Conservation (phyloP, 2,888 invertebrate genomes). For the Meliscaeva auricollis region DNA sequence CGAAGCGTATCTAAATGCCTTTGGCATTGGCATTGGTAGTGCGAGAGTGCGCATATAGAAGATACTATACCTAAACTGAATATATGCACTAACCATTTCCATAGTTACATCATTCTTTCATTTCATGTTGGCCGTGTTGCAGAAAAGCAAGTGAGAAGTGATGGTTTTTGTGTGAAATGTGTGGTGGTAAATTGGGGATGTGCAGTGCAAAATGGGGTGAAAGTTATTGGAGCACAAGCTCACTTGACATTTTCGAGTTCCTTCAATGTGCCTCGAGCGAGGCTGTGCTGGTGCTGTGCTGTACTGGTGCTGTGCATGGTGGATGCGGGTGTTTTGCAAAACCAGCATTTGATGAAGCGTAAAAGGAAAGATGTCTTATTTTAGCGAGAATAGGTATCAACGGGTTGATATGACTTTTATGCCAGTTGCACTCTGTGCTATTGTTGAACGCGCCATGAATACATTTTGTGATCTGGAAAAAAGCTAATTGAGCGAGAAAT, state of each 20-base stretch:
- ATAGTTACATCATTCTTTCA: slow-evolving; percentile 28
- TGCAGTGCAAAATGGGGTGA: slow-evolving; percentile 22
- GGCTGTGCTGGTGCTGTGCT: neutral
- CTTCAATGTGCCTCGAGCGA: slow-evolving; percentile 5
- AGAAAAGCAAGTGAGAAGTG: slow-evolving; percentile 7
- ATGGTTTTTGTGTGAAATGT: slow-evolving; percentile 32
- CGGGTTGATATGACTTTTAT: slow-evolving; percentile 16
- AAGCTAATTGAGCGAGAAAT: neutral
- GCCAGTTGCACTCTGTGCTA: neutral
- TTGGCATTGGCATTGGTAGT: slow-evolving; percentile 47
- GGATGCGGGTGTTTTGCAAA: neutral
- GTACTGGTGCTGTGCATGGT: neutral
- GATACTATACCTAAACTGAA: neutral
- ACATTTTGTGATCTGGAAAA: neutral
- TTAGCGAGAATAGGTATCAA: neutral
- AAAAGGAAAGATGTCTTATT: slow-evolving; percentile 6
- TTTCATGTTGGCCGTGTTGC: slow-evolving; percentile 6
- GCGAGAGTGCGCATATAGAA: neutral
- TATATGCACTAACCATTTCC: slow-evolving; percentile 20
- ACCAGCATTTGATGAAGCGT: slow-evolving; percentile 14
- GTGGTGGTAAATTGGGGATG: slow-evolving; percentile 39
- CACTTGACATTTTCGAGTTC: slow-evolving; percentile 36
- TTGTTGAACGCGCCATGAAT: neutral
- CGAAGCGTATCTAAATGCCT: slow-evolving; percentile 44
- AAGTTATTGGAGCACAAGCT: slow-evolving; percentile 26